phyloP scores from a whole-genome alignment of 2,113 vertebrate genomes.

The Cathartes aura region DNA sequence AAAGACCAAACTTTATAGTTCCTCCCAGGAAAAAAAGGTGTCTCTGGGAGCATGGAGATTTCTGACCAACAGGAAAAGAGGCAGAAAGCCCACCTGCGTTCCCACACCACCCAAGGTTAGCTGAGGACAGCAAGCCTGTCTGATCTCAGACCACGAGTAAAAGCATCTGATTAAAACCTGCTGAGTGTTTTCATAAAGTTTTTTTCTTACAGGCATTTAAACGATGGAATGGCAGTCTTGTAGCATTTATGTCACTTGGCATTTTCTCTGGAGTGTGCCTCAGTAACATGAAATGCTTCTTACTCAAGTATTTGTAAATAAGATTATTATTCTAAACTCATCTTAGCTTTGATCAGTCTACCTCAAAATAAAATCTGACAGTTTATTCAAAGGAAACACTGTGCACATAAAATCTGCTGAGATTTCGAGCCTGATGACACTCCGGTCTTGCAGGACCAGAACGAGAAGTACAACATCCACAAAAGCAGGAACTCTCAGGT shows the following conservation, averaged over 20 bases:
- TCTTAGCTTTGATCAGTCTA: slow-evolving; percentile 31
- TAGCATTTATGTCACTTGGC: slow-evolving; percentile 3
- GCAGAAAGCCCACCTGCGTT: neutral
- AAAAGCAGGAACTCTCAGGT: neutral
- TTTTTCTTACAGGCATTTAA: neutral
- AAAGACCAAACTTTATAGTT: neutral
- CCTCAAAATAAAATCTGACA: slow-evolving; percentile 34
- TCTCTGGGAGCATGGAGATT: neutral
- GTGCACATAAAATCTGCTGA: neutral
- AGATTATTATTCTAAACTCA: slow-evolving; percentile 23
- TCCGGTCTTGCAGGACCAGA: neutral
- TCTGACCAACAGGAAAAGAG: neutral
- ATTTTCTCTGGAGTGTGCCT: neutral
- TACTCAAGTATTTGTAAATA: slow-evolving; percentile 28
- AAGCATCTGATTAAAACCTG: neutral
- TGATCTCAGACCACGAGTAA: neutral
- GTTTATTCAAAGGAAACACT: neutral
- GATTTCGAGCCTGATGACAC: neutral
- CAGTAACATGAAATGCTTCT: slow-evolving; percentile 15
- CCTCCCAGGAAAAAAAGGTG: neutral
- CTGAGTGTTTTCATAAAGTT: neutral
- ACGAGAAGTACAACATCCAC: neutral
- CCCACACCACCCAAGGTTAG: accelerated
- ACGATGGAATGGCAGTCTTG: neutral
- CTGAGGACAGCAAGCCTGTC: neutral